Percentiles rank a stretch among this genome's conserved stretches.
Evolutionary conservation across 1,140 invertebrate species (phyloP).

Genomic region (Tachypleus tridentatus): DNA sequence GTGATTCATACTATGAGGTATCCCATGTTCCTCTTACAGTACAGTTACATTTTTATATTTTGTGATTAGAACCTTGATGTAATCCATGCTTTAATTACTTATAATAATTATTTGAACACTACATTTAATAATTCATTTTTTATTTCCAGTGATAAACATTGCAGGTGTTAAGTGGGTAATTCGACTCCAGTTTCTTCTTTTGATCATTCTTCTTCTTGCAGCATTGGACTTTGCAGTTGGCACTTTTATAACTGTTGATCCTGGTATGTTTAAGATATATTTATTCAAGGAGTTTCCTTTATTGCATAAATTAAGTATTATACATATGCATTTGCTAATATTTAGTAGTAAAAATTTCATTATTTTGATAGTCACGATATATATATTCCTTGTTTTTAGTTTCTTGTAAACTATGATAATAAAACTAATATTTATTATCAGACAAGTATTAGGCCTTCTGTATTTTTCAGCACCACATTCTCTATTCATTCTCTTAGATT

Average conservation of each 20-base stretch:
- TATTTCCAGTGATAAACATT: constrained; percentile 57
- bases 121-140: constrained; percentile 1
- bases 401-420: no score
- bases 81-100: constrained; percentile 1
- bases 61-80: background rate
- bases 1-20: no score
- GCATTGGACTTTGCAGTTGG: constrained; percentile 80
- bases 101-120: background rate
- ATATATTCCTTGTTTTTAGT: no score
- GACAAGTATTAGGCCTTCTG: no score
- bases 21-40: no score
- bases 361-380: background rate
- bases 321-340: no score
- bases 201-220: constrained; percentile 68
- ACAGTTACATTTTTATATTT: background rate
- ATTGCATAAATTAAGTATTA: no score
- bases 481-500: no score
- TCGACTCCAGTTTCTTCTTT: constrained; percentile 72
- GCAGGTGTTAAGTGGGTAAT: constrained; percentile 90
- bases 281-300: background rate
- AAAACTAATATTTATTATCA: no score
- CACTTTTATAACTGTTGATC: constrained; percentile 57
- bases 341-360: background rate
- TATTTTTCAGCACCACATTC: no score
- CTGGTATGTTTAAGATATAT: constrained; percentile 29